A percentile compares a stretch with the other conserved stretches of the same genome.
phyloP scores from a whole-genome alignment of 2,797 vertebrate species.

The Octomys mimax region DNA sequence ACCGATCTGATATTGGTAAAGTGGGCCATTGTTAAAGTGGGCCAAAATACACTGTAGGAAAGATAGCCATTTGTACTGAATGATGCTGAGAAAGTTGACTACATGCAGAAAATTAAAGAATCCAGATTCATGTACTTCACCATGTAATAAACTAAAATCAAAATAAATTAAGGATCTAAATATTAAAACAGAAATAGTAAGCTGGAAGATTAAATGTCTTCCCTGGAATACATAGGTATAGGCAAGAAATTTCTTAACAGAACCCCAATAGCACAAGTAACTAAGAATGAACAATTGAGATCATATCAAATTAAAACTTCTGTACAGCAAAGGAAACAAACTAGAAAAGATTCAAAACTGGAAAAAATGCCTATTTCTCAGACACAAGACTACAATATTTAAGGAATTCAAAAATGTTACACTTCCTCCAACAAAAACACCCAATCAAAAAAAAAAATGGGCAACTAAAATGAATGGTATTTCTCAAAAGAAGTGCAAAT shows the following conservation, averaged over 20 bases:
- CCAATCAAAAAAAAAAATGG: neutral
- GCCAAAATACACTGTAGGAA: neutral
- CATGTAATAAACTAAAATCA: neutral
- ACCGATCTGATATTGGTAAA: neutral
- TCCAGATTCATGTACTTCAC: neutral
- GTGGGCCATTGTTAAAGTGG: neutral
- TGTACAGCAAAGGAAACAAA: neutral
- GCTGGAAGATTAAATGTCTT: neutral
- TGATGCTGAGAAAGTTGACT: neutral
- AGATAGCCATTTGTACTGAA: neutral
- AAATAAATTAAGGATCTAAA: neutral
- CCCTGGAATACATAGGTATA: neutral
- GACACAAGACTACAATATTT: neutral
- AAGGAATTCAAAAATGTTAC: neutral
- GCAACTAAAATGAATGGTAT: neutral
- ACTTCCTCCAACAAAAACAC: neutral
- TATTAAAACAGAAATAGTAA: neutral
- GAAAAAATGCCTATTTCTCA: neutral
- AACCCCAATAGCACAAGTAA: neutral
- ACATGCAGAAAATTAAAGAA: neutral
- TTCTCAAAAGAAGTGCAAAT: neutral
- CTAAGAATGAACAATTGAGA: neutral
- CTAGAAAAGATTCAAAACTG: neutral
- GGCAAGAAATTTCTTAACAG: neutral
- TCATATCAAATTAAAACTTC: neutral